Conservation (phyloP, 2,888 invertebrate genomes). For the Cyclophora punctaria region DNA sequence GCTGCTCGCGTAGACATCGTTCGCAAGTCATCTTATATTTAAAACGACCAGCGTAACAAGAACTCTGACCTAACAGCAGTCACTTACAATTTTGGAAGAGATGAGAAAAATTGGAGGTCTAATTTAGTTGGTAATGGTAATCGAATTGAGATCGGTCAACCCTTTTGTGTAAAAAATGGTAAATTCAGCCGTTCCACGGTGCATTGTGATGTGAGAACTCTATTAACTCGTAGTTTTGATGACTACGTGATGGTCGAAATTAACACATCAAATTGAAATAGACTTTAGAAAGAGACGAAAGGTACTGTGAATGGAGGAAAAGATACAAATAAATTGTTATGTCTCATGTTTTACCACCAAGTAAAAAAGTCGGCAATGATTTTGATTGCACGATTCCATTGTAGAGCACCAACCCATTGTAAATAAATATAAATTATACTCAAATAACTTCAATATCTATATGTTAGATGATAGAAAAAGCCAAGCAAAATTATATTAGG, state of each 20-base stretch:
- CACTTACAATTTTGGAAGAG: conserved; percentile 14
- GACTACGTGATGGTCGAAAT: conserved; percentile 55
- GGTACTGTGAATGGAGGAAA: background rate
- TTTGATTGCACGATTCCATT: too few relatives aligned
- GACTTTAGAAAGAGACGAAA: background rate
- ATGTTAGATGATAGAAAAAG: too few relatives aligned
- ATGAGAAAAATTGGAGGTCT: conserved; percentile 27
- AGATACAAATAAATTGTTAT: too few relatives aligned
- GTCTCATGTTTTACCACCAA: too few relatives aligned
- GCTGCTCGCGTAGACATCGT: conserved; percentile 68
- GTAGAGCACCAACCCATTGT: too few relatives aligned
- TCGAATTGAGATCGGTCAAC: conserved; percentile 72
- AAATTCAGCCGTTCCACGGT: conserved; percentile 59
- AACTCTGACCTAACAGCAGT: conserved; percentile 44
- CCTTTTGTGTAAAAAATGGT: conserved; percentile 70
- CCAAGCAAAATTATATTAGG: too few relatives aligned
- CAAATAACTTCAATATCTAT: too few relatives aligned
- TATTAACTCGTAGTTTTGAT: conserved; percentile 58
- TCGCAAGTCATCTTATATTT: conserved; percentile 66
- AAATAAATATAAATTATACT: too few relatives aligned
- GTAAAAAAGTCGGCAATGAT: too few relatives aligned
- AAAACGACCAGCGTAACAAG: conserved; percentile 36
- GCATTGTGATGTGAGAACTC: conserved; percentile 73
- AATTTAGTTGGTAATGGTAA: conserved; percentile 48
- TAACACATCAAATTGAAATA: conserved; percentile 44